Evolutionary conservation across 2,113 vertebrate species (phyloP).

Genomic region (Oceanites oceanicus): DNA sequence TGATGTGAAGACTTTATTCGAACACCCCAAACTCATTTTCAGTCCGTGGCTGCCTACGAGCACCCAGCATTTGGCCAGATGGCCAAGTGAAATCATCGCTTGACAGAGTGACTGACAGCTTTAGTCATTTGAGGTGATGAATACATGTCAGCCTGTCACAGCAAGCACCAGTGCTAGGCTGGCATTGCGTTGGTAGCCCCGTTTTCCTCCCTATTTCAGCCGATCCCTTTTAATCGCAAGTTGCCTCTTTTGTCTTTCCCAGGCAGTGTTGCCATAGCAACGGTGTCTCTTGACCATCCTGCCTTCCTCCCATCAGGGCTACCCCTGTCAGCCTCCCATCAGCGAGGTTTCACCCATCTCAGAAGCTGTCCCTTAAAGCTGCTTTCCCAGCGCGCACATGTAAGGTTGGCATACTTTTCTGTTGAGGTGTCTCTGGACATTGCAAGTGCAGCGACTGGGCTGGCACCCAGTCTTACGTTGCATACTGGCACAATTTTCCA

Average conservation of each 20-base stretch:
- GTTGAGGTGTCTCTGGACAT: not conserved
- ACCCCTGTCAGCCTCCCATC: not conserved
- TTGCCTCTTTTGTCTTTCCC: constrained; percentile 31
- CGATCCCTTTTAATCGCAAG: not conserved
- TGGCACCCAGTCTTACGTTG: not conserved
- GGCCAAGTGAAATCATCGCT: not conserved
- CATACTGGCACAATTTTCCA: not conserved
- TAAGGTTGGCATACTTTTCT: not conserved
- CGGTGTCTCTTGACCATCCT: constrained; percentile 30
- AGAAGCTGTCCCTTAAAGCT: not conserved
- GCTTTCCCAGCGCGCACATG: fast-evolving
- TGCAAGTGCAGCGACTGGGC: not conserved
- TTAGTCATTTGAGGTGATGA: not conserved
- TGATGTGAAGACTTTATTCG: not conserved
- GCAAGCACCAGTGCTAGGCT: fast-evolving
- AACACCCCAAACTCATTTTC: not conserved
- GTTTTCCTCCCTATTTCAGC: not conserved
- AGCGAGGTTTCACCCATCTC: not conserved
- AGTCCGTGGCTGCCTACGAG: not conserved
- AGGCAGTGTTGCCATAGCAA: constrained; percentile 50
- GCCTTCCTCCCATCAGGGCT: constrained; percentile 9
- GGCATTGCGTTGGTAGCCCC: not conserved
- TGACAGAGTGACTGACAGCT: constrained; percentile 1
- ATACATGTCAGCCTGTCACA: not conserved
- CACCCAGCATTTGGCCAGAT: not conserved